Base-by-base conservation (phyloP, 2,888 invertebrate genomes). In the Nasonia oneida region DNA sequence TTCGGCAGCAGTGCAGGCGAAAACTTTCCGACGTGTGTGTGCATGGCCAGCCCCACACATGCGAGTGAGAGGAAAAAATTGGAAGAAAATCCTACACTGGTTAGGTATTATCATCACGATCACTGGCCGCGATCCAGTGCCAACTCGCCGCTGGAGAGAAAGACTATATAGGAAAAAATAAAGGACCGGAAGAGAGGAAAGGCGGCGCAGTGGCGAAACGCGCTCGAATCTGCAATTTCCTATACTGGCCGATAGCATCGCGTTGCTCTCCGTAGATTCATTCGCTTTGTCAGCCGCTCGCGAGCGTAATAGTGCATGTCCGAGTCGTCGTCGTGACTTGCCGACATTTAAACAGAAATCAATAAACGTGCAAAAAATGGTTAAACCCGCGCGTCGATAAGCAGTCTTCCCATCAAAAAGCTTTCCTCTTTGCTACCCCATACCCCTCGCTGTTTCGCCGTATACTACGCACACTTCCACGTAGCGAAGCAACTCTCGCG, bases 141-240 rank as follows among this genome's bases (percentile, higher is more conserved):
- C 79, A 61, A 67, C 74, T 73, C 81, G 64, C 80, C 37, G n/a
- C 23, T 37, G 1, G 14, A 10, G 47, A 18, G 29, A 47, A 39
- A 18, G 73, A 57, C 81, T 71, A 50, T 42, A 53, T 64, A 53
- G 18, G 61, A 42, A n/a, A 23, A 73, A 53, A 81, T 64, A 75
- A 61, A 64, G 37, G 70, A 67, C 67, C n/a, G 18, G 80, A 75
- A 70, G 57, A 80, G 73, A 83, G 47, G 61, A 71, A 33, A 8
- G 64, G 61, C 70, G 29, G 14, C 67, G 14, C 67, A 75, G 47
- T 79, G 73, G 84, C 81, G 80, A 82, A 83, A 82, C 2, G 29
- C 81, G 87, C 50, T 81, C 82, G 73, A 87, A 87, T 87, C 87
- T 85, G 83, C 82, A 85, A 87, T 85, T 87, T 87, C 84, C 84